These are phyloP conservation scores for Polietes domitor DNA, from an alignment of 2,888 invertebrate species.

Conservation along the genomic window DNA sequence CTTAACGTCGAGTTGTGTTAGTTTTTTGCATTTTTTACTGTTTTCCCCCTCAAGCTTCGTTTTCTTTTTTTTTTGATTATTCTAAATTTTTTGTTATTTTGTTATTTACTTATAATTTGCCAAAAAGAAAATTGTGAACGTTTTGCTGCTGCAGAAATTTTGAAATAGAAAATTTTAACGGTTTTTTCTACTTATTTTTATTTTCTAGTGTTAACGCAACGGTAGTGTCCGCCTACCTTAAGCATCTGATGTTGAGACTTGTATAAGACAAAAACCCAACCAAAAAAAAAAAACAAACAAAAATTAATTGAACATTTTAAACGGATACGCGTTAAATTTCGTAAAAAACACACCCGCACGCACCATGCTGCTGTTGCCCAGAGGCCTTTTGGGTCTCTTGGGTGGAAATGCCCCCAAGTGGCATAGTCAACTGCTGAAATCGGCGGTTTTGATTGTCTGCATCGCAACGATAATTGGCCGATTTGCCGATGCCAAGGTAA, in stretches of 20 bases:
- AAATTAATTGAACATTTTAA: slow-evolving; percentile 8
- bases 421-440: slow-evolving; percentile 68
- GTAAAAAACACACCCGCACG: slow-evolving; percentile 57
- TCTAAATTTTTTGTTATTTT: neutral
- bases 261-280: slow-evolving; percentile 13
- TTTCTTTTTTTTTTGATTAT: too few species aligned
- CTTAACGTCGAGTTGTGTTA: slow-evolving; percentile 65
- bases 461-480: slow-evolving; percentile 73
- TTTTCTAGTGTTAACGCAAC: slow-evolving; percentile 57
- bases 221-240: slow-evolving; percentile 51
- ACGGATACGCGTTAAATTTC: slow-evolving; percentile 58
- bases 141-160: too few species aligned
- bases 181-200: slow-evolving; percentile 24
- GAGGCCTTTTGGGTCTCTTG: slow-evolving; percentile 79
- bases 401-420: slow-evolving; percentile 70
- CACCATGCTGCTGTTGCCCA: slow-evolving; percentile 77
- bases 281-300: slow-evolving; percentile 55
- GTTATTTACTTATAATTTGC: neutral
- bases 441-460: slow-evolving; percentile 74
- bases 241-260: slow-evolving; percentile 48
- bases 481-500: slow-evolving; percentile 78
- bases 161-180: slow-evolving; percentile 18
- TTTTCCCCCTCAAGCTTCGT: neutral
- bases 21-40: slow-evolving; percentile 33
- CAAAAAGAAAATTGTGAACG: too few species aligned